Evolutionary conservation across 2,888 invertebrate species (phyloP), one percentile per base, ranked within the genome.

Genomic region (Thelaira solivaga): DNA sequence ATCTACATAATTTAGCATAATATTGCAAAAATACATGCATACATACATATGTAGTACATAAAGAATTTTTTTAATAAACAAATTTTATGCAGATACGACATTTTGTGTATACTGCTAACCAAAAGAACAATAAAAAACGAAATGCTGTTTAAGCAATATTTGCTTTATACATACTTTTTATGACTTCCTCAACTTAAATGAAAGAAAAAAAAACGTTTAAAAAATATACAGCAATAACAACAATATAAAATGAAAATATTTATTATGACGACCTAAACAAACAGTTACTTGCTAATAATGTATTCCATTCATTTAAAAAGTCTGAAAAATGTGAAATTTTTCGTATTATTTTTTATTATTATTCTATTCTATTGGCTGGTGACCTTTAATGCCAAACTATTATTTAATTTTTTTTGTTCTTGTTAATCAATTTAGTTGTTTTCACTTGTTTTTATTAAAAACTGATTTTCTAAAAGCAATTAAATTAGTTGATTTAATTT

Each of bases 351-450:
- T 11, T 71, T 71, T 51, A 18, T n/a, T 53, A 34, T 49, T 55
- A 62, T 55, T 64, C 39, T 71, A 31, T 71, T 39, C 36, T 43
- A 4, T 39, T 43, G 34, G 26, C 24, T 53, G 55, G 61, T 69
- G 78, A 76, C 75, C 75, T 79, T 79, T 62, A 72, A 76, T 36
- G 49, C 36, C 43, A 45, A 76, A 76, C 72, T 76, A 72, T 67
- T 62, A 72, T 65, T 72, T 67, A n/a, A 34, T 43, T 49, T 57
- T 61, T 29, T 31, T 72, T 34, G 2, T 49, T 55, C 5, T 11
- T 39, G 61, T 69, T 11, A 20, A 13, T 49, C 41, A 49, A 59
- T 62, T 73, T 24, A 41, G 18, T 53, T 55, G 34, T 39, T 68
- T 75, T 13, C 69, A 57, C 55, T 64, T 26, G 55, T 10, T 51